A percentile compares a stretch with the other conserved stretches of the same genome.
phyloP scores from a whole-genome alignment of 1,140 invertebrate species.

The Drosophila serrata region DNA sequence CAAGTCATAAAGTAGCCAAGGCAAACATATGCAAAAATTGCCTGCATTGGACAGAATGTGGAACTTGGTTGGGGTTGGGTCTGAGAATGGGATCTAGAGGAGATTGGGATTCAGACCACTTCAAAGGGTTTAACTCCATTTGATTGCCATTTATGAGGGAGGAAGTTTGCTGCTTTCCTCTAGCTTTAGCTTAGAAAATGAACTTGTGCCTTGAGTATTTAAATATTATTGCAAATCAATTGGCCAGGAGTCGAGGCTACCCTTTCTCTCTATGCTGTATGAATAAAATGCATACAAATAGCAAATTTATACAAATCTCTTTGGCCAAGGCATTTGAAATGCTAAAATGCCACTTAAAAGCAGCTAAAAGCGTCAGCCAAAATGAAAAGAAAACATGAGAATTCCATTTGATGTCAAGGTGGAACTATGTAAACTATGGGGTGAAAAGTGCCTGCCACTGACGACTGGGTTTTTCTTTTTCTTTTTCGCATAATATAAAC shows the following conservation, averaged over 20 bases:
- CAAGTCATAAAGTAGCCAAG: conserved; percentile 61
- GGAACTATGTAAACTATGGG: conserved; percentile 78
- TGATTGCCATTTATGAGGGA: conserved; percentile 63
- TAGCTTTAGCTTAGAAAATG: conserved; percentile 41
- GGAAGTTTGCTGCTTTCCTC: conserved; percentile 24
- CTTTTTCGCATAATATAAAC: conserved; percentile 49
- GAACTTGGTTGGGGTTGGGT: conserved; percentile 33
- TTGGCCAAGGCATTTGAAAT: conserved; percentile 71
- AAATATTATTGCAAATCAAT: conserved; percentile 84
- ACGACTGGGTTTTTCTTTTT: conserved; percentile 7
- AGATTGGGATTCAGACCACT: conserved; percentile 17
- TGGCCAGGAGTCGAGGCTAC: conserved; percentile 26
- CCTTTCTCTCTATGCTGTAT: conserved; percentile 22
- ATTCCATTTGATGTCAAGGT: conserved; percentile 83
- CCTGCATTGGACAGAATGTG: conserved; percentile 41
- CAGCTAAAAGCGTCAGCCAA: conserved; percentile 64
- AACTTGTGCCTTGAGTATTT: conserved; percentile 67
- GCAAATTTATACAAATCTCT: conserved; percentile 83
- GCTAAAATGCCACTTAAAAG: conserved; percentile 84
- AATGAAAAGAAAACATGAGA: conserved; percentile 85
- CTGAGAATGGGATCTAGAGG: background rate
- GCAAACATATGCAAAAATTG: conserved; percentile 81
- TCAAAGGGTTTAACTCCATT: conserved; percentile 65
- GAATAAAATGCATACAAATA: conserved; percentile 84
- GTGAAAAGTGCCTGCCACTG: conserved; percentile 10